A percentile compares a stretch with the other conserved stretches of the same genome.
phyloP scores from a whole-genome alignment of 2,888 invertebrate genomes.

The Synergus gifuensis region DNA sequence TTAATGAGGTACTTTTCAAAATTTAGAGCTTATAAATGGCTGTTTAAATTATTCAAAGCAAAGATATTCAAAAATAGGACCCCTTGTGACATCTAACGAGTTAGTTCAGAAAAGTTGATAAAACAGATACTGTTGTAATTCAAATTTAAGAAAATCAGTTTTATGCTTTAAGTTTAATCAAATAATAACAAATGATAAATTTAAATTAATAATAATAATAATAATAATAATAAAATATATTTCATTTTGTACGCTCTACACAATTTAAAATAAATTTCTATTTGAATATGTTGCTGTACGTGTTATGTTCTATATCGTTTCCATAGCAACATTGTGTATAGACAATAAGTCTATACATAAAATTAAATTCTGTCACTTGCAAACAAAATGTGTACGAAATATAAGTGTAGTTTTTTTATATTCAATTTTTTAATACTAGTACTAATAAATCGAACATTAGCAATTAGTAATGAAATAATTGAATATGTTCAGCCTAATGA shows the following conservation, averaged over 20 bases:
- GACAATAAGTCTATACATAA: background rate
- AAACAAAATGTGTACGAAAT: slow-evolving; percentile 2
- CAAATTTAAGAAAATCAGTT: background rate
- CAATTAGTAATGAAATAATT: slow-evolving; percentile 54
- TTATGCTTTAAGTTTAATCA: background rate
- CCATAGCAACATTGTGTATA: slow-evolving; percentile 3
- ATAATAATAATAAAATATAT: background rate
- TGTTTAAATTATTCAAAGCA: background rate
- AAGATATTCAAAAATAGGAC: background rate
- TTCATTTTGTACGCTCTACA: background rate
- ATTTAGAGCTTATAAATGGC: background rate
- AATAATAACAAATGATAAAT: background rate
- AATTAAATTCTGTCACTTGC: background rate
- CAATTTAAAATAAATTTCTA: background rate
- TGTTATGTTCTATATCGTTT: background rate
- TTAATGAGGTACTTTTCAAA: background rate
- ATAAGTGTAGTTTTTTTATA: slow-evolving; percentile 1
- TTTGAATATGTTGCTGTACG: background rate
- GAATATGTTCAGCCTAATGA: slow-evolving; percentile 65
- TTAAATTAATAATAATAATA: background rate
- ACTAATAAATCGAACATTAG: slow-evolving; percentile 12
- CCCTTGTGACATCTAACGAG: background rate
- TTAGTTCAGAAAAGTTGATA: background rate
- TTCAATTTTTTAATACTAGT: background rate
- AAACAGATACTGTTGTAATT: background rate